Percentiles rank a stretch among this genome's conserved stretches.
These are phyloP conservation scores for Daphoenositta chrysoptera DNA, from an alignment of 2,113 vertebrate genomes.

Conservation along the genomic window DNA sequence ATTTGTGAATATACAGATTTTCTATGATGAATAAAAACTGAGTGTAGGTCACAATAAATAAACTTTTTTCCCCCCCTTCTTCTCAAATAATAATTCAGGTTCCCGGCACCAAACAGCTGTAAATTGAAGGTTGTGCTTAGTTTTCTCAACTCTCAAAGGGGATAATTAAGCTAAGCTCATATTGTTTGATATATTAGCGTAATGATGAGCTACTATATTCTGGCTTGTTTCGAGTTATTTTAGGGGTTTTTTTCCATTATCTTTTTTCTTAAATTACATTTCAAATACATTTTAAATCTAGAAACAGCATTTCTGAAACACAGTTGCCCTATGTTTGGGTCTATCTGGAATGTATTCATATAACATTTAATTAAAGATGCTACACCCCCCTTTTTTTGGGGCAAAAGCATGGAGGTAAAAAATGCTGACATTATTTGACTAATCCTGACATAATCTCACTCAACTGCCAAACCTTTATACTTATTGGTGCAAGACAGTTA, in stretches of 20 bases:
- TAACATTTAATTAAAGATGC: conserved; percentile 78
- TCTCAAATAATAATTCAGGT: conserved; percentile 84
- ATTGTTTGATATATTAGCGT: conserved; percentile 89
- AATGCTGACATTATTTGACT: conserved; percentile 55
- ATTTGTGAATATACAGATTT: conserved; percentile 94
- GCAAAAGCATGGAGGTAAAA: conserved; percentile 53
- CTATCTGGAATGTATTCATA: conserved; percentile 75
- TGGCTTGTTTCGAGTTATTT: conserved; percentile 78
- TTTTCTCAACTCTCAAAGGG: conserved; percentile 85
- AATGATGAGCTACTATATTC: conserved; percentile 82
- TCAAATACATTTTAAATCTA: conserved; percentile 75
- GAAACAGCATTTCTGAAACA: conserved; percentile 67
- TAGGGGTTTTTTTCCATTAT: conserved; percentile 67
- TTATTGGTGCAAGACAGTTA: conserved; percentile 64
- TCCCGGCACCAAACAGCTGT: conserved; percentile 82
- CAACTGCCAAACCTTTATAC: conserved; percentile 49
- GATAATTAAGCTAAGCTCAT: conserved; percentile 88
- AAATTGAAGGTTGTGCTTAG: conserved; percentile 86
- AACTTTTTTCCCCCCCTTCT: conserved; percentile 70
- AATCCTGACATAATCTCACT: conserved; percentile 57
- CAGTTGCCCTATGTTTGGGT: conserved; percentile 73
- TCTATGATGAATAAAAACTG: conserved; percentile 80
- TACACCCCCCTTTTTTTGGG: background rate
- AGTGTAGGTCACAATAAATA: conserved; percentile 86
- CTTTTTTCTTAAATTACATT: conserved; percentile 74